These are phyloP conservation scores for Lissonota sp. DNA, from an alignment of 2,888 invertebrate genomes.

Conservation along the genomic window DNA sequence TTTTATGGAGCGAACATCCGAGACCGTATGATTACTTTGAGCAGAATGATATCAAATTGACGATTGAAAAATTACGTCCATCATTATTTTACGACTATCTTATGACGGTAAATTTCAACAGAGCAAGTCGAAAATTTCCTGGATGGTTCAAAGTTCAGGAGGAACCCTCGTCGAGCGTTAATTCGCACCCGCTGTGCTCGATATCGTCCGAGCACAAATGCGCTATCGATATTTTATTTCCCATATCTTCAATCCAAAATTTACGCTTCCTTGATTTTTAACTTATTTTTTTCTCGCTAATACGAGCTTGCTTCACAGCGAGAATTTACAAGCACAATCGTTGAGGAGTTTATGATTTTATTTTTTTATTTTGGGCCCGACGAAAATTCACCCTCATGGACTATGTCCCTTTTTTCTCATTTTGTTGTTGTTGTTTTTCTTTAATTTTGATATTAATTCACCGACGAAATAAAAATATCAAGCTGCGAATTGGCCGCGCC, in stretches of 20 bases:
- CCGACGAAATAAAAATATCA: conserved; percentile 77
- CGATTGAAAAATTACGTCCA: no score
- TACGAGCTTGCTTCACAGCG: conserved; percentile 4
- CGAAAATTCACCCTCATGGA: conserved; percentile 37
- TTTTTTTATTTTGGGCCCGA: conserved; percentile 2
- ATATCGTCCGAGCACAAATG: conserved; percentile 15
- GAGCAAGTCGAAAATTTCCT: conserved; percentile 27
- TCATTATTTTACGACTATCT: no score
- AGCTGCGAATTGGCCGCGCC: conserved; percentile 74
- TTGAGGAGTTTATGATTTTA: conserved; percentile 20
- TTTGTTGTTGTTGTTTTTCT: conserved; percentile 15
- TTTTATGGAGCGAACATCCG: background rate
- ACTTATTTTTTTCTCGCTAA: background rate
- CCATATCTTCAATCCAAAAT: conserved; percentile 29
- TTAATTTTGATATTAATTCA: conserved; percentile 39
- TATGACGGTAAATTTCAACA: no score
- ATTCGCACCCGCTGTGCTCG: conserved; percentile 79
- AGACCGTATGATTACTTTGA: no score
- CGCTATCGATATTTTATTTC: conserved; percentile 37
- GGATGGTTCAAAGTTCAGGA: conserved; percentile 74
- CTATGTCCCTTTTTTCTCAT: conserved; percentile 36
- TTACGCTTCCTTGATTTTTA: background rate
- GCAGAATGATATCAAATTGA: no score
- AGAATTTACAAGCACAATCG: conserved; percentile 42
- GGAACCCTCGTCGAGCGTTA: conserved; percentile 79